Evolutionary conservation across 2,113 vertebrate genomes (phyloP).

Genomic region (Trichomycterus rosablanca): DNA sequence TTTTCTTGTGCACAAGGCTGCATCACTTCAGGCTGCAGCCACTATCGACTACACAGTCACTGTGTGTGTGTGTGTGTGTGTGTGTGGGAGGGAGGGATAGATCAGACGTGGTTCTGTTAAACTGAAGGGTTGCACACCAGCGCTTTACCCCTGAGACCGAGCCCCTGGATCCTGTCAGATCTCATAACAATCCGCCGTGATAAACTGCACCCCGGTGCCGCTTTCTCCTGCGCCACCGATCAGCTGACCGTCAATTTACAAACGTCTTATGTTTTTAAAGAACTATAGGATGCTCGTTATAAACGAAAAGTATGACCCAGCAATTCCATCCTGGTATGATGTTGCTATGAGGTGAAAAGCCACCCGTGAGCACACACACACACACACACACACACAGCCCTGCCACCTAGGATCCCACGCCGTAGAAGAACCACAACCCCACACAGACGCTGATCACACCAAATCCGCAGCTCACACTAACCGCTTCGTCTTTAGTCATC

Average conservation of each 20-base stretch:
- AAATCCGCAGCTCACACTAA: constrained; percentile 42
- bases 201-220: constrained; percentile 24
- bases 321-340: constrained; percentile 56
- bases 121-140: constrained; percentile 29
- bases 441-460: constrained; percentile 55
- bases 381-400: constrained; percentile 13
- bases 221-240: not conserved
- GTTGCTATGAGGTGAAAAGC: constrained; percentile 61
- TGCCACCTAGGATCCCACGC: constrained; percentile 55
- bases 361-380: constrained; percentile 57
- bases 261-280: not conserved
- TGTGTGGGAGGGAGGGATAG: constrained; percentile 17
- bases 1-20: constrained; percentile 68
- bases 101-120: constrained; percentile 42
- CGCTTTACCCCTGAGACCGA: constrained; percentile 25
- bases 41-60: constrained; percentile 58
- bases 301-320: constrained; percentile 19
- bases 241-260: too few relatives aligned
- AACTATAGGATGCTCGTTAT: not conserved
- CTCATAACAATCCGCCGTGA: constrained; percentile 61
- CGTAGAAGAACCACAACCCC: too few relatives aligned
- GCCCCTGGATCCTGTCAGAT: constrained; percentile 40
- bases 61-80: constrained; percentile 24
- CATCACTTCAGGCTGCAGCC: constrained; percentile 66
- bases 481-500: too few relatives aligned